phyloP scores from a whole-genome alignment of 35 echinoderm and acorn worm genomes.

The Heliocidaris tuberculata region DNA sequence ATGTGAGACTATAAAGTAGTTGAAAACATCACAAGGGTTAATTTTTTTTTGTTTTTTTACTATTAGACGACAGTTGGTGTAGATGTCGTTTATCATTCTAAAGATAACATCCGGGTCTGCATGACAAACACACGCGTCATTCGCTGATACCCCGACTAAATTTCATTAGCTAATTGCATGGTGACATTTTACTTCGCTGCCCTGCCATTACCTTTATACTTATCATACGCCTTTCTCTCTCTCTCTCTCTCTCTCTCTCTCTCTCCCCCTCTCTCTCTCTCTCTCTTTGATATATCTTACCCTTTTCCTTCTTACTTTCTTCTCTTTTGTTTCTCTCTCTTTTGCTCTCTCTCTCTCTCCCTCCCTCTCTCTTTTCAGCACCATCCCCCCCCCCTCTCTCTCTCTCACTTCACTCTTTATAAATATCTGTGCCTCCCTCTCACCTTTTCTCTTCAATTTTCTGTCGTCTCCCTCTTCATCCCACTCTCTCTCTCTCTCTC shows the following conservation, averaged over 20 bases:
- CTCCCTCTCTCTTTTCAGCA: not conserved
- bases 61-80: not conserved
- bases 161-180: conserved; percentile 42
- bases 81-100: conserved; percentile 5
- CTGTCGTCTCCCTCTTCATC: not conserved
- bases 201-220: not conserved
- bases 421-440: not conserved
- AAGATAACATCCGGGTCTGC: not conserved
- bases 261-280: not conserved
- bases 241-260: not conserved
- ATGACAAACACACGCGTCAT: conserved; percentile 15
- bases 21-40: not conserved
- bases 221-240: not conserved
- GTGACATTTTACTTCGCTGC: not conserved
- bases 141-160: conserved; percentile 23
- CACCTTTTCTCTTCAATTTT: too few species aligned
- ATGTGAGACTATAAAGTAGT: too few species aligned
- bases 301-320: too few species aligned
- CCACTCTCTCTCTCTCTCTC: not conserved
- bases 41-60: not conserved
- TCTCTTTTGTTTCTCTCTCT: too few species aligned
- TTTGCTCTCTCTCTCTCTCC: not conserved
- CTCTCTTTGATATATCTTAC: not conserved
- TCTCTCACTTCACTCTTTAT: not conserved
- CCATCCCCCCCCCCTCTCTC: not conserved